Conservation (phyloP, 2,113 vertebrate species). For the Marmota monax region DNA sequence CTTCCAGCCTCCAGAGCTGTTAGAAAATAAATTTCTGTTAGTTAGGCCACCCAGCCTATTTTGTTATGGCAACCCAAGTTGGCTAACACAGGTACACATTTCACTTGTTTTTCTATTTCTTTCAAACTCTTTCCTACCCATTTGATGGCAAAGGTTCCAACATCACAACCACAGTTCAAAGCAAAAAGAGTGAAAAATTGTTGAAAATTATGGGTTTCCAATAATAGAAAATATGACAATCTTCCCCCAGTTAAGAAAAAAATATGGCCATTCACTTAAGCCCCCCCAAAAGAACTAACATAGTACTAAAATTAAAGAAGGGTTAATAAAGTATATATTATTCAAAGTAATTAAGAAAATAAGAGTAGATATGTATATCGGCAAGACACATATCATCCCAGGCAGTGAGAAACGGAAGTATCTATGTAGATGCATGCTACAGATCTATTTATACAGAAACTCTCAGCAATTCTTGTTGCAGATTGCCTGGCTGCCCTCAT, state of each 20-base stretch:
- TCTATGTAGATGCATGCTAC: neutral
- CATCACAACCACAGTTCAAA: neutral
- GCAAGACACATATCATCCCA: neutral
- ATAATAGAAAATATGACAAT: neutral
- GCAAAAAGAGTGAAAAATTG: neutral
- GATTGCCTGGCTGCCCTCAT: slow-evolving; percentile 47
- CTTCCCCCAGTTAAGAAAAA: neutral
- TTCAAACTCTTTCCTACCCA: neutral
- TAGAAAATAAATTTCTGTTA: neutral
- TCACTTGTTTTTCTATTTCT: neutral
- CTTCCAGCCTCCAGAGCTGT: neutral
- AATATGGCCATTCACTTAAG: neutral
- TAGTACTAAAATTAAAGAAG: neutral
- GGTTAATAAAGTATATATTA: neutral
- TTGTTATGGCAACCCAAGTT: neutral
- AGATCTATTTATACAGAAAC: slow-evolving; percentile 40
- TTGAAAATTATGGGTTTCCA: slow-evolving; percentile 23
- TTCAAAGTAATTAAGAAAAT: slow-evolving; percentile 26
- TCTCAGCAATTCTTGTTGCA: neutral
- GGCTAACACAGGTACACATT: neutral
- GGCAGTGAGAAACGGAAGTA: neutral
- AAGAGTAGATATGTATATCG: neutral
- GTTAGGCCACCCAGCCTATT: neutral
- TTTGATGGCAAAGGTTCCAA: neutral
- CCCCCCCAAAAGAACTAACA: neutral